These are phyloP conservation scores for Cryptotis parvus DNA, from an alignment of 2,113 vertebrate genomes.

Conservation along the genomic window DNA sequence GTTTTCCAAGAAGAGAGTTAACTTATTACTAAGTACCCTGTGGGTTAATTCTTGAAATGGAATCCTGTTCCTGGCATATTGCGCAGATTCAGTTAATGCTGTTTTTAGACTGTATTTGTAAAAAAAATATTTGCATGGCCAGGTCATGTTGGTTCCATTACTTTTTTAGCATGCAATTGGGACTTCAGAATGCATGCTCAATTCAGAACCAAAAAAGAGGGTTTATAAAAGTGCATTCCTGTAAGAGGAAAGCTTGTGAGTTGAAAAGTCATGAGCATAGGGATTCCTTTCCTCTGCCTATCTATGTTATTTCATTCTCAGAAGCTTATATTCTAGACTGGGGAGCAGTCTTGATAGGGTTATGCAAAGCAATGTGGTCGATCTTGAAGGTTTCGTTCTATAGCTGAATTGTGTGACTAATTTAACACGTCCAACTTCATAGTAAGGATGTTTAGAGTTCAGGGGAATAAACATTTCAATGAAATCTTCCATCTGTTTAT, in stretches of 20 bases:
- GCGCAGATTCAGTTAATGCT: constrained; percentile 29
- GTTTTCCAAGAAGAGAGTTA: constrained; percentile 63
- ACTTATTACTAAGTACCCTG: constrained; percentile 54
- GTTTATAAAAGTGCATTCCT: constrained; percentile 62
- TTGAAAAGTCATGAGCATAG: constrained; percentile 47
- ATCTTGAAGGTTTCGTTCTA: constrained; percentile 16
- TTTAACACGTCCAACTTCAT: constrained; percentile 6
- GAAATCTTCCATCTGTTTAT: neutral
- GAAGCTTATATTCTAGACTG: constrained; percentile 26
- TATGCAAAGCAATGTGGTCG: neutral
- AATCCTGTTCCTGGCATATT: constrained; percentile 55
- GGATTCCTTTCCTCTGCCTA: constrained; percentile 30
- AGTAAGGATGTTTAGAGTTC: neutral
- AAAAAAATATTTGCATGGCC: constrained; percentile 63
- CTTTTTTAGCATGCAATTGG: constrained; percentile 64
- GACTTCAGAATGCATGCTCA: constrained; percentile 31
- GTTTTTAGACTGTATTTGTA: constrained; percentile 56
- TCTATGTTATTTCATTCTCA: constrained; percentile 16
- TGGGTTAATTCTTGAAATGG: constrained; percentile 72
- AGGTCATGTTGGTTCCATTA: constrained; percentile 60
- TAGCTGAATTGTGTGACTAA: neutral
- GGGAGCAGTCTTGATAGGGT: constrained; percentile 16
- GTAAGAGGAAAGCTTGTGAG: neutral
- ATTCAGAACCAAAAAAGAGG: constrained; percentile 52
- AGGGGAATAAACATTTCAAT: neutral